phyloP scores from a whole-genome alignment of 2,797 vertebrate species.

The Gymnothorax reevesii region DNA sequence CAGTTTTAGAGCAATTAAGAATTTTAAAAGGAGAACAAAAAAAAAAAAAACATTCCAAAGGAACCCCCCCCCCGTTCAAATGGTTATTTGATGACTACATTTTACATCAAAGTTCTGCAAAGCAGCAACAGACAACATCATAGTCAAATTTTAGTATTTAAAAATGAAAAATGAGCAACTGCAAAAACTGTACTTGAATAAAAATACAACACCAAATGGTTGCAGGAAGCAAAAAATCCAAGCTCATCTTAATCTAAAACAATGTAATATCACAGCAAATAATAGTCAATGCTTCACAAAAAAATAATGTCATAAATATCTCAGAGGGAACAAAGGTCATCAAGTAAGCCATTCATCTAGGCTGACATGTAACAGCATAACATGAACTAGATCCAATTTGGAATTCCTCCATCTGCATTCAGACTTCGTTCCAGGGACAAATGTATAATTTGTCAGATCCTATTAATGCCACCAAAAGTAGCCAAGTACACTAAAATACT shows the following conservation, averaged over 20 bases:
- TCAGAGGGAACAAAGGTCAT: constrained; percentile 52
- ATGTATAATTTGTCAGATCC: constrained; percentile 40
- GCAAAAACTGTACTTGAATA: constrained; percentile 49
- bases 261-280: background rate
- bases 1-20: no score
- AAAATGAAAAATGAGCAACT: constrained; percentile 45
- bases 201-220: background rate
- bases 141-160: constrained; percentile 49
- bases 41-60: no score
- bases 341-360: constrained; percentile 43
- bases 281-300: constrained; percentile 29
- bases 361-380: constrained; percentile 54
- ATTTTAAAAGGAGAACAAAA: no score
- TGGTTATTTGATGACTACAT: constrained; percentile 19
- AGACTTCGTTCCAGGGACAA: constrained; percentile 41
- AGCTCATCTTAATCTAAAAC: background rate
- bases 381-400: constrained; percentile 48
- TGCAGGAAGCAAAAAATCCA: background rate
- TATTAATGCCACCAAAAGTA: constrained; percentile 28
- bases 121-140: constrained; percentile 38
- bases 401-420: constrained; percentile 30
- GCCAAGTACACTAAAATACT: constrained; percentile 1
- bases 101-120: constrained; percentile 39
- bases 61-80: no score
- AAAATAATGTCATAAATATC: constrained; percentile 44